These are phyloP conservation scores for Campoletis sonorensis DNA, from an alignment of 1,140 invertebrate genomes.

Conservation along the genomic window DNA sequence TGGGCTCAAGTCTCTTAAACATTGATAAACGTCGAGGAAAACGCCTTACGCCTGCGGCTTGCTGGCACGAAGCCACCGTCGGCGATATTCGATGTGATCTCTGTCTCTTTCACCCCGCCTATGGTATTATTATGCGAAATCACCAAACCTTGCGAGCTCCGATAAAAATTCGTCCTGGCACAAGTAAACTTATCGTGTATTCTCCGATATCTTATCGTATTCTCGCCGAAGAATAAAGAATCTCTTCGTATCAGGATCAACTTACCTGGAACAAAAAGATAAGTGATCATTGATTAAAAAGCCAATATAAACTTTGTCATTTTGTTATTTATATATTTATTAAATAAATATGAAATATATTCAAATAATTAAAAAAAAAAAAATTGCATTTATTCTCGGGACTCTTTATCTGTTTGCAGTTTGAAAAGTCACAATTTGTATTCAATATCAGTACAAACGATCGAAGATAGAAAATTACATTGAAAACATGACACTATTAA, in stretches of 20 bases:
- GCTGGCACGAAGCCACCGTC: constrained; percentile 63
- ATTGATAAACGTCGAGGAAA: constrained; percentile 56
- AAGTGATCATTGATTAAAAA: constrained; percentile 10
- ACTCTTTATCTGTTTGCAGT: no score
- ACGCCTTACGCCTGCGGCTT: constrained; percentile 53
- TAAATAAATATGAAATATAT: no score
- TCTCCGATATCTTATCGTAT: constrained; percentile 30
- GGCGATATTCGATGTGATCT: constrained; percentile 61
- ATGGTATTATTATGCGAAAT: constrained; percentile 58
- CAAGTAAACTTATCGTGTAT: constrained; percentile 9
- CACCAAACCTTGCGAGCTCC: constrained; percentile 31
- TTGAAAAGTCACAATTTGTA: no score
- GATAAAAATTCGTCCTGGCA: constrained; percentile 48
- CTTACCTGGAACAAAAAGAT: constrained; percentile 66
- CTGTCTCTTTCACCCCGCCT: not conserved
- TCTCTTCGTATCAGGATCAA: constrained; percentile 31
- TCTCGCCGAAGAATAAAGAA: not conserved
- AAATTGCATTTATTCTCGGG: no score
- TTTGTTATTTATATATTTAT: no score
- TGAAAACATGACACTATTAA: not conserved
- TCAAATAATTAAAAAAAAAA: no score
- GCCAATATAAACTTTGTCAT: not conserved
- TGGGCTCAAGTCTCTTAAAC: constrained; percentile 46
- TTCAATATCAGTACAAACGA: no score
- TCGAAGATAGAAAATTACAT: not conserved